Evolutionary conservation across 1,140 invertebrate species (phyloP).

Genomic region (Megathymus violae): DNA sequence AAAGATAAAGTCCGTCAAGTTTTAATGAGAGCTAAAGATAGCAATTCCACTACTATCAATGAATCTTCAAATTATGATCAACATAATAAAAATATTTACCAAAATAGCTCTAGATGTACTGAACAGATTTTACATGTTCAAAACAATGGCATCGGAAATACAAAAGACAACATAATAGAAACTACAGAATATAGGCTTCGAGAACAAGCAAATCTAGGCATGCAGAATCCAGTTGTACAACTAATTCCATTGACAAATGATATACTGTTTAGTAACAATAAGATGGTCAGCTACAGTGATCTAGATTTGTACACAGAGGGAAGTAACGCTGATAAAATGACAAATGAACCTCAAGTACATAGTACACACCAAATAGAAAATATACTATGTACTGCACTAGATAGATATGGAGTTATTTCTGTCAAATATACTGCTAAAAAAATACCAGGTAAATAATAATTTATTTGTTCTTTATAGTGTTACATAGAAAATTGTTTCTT

Average conservation of each 20-base stretch:
- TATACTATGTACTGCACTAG: slow-evolving; percentile 64
- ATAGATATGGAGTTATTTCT: slow-evolving; percentile 57
- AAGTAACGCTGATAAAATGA: slow-evolving; percentile 15
- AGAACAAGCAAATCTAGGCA: background rate
- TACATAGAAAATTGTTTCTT: too few species aligned
- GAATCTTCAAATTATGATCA: too few species aligned
- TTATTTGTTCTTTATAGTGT: too few species aligned
- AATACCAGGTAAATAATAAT: slow-evolving; percentile 63
- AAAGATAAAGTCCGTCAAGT: background rate
- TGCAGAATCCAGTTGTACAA: background rate
- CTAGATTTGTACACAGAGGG: slow-evolving; percentile 41
- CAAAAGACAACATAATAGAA: background rate
- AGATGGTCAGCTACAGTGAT: slow-evolving; percentile 40
- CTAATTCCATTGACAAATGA: slow-evolving; percentile 2
- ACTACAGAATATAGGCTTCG: background rate
- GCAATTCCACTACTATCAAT: background rate
- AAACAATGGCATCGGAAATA: background rate
- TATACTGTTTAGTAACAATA: background rate
- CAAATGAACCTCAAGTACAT: background rate
- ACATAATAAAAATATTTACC: background rate
- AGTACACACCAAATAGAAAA: slow-evolving; percentile 47
- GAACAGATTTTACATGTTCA: background rate
- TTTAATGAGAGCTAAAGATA: background rate
- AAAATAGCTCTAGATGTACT: background rate
- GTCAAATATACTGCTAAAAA: slow-evolving; percentile 48